Evolutionary conservation across 2,888 invertebrate species (phyloP).

Genomic region (Apotomis betuletana): DNA sequence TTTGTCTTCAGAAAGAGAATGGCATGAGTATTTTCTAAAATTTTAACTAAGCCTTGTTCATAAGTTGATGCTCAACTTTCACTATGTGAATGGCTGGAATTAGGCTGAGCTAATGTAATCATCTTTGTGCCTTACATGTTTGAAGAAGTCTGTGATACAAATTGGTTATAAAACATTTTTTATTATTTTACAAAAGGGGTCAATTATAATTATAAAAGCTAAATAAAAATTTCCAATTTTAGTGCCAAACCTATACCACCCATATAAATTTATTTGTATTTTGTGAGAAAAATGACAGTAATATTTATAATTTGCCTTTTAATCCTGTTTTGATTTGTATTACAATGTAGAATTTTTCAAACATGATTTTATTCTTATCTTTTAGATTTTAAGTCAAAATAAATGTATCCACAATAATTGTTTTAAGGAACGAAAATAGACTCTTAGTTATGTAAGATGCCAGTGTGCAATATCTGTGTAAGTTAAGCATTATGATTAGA

Average conservation of each 20-base stretch:
- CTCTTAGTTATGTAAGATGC: constrained; percentile 34
- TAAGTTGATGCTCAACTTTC: constrained; percentile 46
- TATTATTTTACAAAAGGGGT: constrained; percentile 4
- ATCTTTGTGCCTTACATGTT: constrained; percentile 67
- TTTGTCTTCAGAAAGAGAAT: constrained; percentile 47
- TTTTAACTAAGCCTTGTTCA: constrained; percentile 22
- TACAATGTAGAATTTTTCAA: constrained; percentile 19
- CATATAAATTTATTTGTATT: background rate
- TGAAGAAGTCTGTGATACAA: constrained; percentile 64
- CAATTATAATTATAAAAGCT: constrained; percentile 3
- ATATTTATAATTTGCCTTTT: background rate
- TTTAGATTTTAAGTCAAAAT: constrained; percentile 8
- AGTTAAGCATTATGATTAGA: constrained; percentile 26
- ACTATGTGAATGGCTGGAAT: constrained; percentile 40
- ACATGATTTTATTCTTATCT: constrained; percentile 21
- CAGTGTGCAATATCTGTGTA: constrained; percentile 40
- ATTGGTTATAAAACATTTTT: constrained; percentile 42
- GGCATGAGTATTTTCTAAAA: constrained; percentile 25
- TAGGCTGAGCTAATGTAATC: constrained; percentile 34
- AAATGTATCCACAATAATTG: constrained; percentile 11
- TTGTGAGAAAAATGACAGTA: background rate
- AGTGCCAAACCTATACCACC: constrained; percentile 35
- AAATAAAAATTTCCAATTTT: constrained; percentile 13
- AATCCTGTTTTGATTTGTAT: background rate
- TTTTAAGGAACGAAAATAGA: constrained; percentile 24